These are phyloP conservation scores for Ranitomeya variabilis DNA, from an alignment of 2,113 vertebrate genomes.

Conservation along the genomic window DNA sequence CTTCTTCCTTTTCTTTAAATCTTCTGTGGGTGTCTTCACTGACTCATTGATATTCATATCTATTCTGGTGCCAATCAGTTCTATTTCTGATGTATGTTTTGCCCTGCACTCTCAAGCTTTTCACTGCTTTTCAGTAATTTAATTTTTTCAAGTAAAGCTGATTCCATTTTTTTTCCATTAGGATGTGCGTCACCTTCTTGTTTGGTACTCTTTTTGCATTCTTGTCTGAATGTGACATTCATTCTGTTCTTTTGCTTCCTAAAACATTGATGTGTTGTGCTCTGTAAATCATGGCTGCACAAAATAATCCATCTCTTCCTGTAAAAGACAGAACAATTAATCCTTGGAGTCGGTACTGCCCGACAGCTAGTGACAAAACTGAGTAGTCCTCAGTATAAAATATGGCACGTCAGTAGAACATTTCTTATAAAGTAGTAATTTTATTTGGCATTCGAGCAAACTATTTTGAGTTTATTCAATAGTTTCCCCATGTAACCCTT, in stretches of 20 bases:
- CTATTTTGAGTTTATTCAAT: neutral
- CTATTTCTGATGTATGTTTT: slow-evolving; percentile 28
- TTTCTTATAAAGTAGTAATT: slow-evolving; percentile 7
- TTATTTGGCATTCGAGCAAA: neutral
- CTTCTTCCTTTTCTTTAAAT: slow-evolving; percentile 4
- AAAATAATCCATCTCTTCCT: slow-evolving; percentile 40
- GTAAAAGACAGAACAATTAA: slow-evolving; percentile 39
- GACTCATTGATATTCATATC: slow-evolving; percentile 36
- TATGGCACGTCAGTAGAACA: neutral
- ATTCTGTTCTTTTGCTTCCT: slow-evolving; percentile 36
- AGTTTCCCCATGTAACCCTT: neutral
- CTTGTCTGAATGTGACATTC: slow-evolving; percentile 30
- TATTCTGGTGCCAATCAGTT: slow-evolving; percentile 30
- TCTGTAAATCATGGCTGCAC: slow-evolving; percentile 42
- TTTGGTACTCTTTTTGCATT: neutral
- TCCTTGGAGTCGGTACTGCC: slow-evolving; percentile 23
- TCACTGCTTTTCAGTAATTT: slow-evolving; percentile 31
- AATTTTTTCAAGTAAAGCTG: slow-evolving; percentile 23
- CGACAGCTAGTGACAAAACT: slow-evolving; percentile 26
- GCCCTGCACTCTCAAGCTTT: neutral
- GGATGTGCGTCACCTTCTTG: slow-evolving; percentile 18
- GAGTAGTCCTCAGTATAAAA: slow-evolving; percentile 29
- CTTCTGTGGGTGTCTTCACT: neutral
- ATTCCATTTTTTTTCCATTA: slow-evolving; percentile 33
- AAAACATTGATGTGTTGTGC: slow-evolving; percentile 40